Conservation (phyloP, 2,888 invertebrate species). For the Chrysina gloriosa region DNA sequence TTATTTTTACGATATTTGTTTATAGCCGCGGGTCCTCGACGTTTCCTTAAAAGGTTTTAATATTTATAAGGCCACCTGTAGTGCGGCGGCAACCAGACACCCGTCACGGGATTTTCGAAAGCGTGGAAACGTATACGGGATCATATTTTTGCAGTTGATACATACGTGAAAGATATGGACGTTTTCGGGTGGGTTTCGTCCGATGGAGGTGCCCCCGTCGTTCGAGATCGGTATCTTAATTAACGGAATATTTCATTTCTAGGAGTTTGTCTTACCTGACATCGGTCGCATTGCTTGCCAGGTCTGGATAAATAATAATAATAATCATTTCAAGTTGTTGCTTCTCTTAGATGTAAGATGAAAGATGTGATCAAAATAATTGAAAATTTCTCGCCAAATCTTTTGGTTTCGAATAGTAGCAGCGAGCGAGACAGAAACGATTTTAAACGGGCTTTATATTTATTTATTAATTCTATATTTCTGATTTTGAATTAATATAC, state of each 20-base stretch:
- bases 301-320: no score
- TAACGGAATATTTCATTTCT: slow-evolving; percentile 12
- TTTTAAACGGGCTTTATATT: no score
- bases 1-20: slow-evolving; percentile 32
- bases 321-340: no score
- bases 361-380: no score
- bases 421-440: no score
- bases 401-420: no score
- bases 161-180: not conserved
- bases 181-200: not conserved
- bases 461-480: no score
- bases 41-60: slow-evolving; percentile 34
- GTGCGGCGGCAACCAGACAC: slow-evolving; percentile 8
- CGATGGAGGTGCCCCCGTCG: slow-evolving; percentile 11
- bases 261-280: not conserved
- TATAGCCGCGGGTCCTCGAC: slow-evolving; percentile 18
- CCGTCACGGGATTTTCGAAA: no score
- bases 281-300: no score
- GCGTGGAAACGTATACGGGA: not conserved
- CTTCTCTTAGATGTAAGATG: no score
- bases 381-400: no score
- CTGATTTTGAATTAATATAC: no score
- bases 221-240: slow-evolving; percentile 28
- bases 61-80: slow-evolving; percentile 34
- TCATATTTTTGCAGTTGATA: slow-evolving; percentile 5